Percentiles rank a stretch among this genome's conserved stretches.
These are phyloP conservation scores for Trichonephila inaurata DNA, from an alignment of 1,140 invertebrate genomes.

Conservation along the genomic window DNA sequence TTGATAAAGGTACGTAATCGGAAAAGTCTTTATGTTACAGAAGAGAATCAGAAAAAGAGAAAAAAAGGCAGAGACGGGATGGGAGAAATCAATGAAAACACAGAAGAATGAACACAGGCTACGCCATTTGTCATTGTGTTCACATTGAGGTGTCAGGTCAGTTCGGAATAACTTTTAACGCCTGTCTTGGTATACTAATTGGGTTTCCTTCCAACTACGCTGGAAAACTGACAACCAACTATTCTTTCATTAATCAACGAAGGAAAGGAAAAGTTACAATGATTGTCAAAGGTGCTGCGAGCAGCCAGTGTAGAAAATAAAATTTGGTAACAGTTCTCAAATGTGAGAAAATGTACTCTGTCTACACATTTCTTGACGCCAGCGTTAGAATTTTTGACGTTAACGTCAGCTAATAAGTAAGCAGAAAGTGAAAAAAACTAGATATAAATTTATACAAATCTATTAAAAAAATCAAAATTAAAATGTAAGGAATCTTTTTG, in stretches of 20 bases:
- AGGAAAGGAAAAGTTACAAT: constrained; percentile 40
- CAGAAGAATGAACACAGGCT: constrained; percentile 2
- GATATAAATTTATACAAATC: no score
- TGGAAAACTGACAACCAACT: constrained; percentile 60
- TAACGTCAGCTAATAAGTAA: background rate
- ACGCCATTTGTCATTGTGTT: constrained; percentile 57
- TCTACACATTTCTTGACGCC: background rate
- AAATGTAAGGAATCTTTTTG: no score
- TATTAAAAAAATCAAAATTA: no score
- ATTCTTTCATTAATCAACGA: constrained; percentile 55
- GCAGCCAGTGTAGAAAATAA: background rate
- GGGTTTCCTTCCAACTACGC: constrained; percentile 21
- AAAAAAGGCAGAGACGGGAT: background rate
- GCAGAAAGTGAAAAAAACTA: background rate
- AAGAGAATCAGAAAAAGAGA: background rate
- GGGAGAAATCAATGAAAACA: constrained; percentile 54
- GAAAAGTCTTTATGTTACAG: background rate
- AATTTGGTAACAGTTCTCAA: background rate
- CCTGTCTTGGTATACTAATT: constrained; percentile 61
- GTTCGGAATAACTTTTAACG: constrained; percentile 61
- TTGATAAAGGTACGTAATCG: background rate
- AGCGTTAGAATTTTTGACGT: background rate
- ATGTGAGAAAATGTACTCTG: background rate
- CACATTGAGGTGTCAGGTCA: constrained; percentile 50
- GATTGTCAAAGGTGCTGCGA: constrained; percentile 35